Base-by-base conservation (phyloP, 92 coral and sea anemone genomes). In the Isaurus tuberculatus region DNA sequence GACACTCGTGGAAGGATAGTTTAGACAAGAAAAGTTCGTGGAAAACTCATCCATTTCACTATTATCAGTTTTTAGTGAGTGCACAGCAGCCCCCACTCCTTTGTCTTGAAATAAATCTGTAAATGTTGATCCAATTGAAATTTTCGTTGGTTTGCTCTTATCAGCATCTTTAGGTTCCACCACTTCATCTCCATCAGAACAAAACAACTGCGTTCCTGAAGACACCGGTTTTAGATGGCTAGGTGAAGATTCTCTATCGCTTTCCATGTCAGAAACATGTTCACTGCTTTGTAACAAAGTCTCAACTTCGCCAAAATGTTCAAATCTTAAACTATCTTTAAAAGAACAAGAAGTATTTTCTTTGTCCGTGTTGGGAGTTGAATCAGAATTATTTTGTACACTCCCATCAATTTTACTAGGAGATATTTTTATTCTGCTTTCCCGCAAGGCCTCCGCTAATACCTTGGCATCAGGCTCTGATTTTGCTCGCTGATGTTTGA, bases 91-190 rank as follows among this genome's bases (percentile, higher is more conserved):
- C 16, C 15, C 70, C 23, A 17, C 43, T 5, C 20, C 53, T 77
- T 77, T 77, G 10, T 77, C 82, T 77, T 77, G 82, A 77, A 77
- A 77, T 34, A 77, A 33, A 77, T 77, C 82, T 33, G 82, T 34
- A 77, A 77, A 77, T 29, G 82, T 77, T 77, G 82, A 77, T 11
- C 82, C 82, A 13, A 77, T 77, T 36, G 82, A 37, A 23, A 77
- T 77, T 60, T 77, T 77, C n/a, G 25, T 77, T 11, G 69, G 82
- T 57, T 11, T 77, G 36, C 31, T 58, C 16, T 53, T 58, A n/a
- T 77, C 70, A 14, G 9, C 48, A 77, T 77, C 23, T 33, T 77
- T 65, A 58, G 4, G 19, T 75, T 55, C 66, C 6, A 27, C 15
- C 15, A 19, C 33, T 33, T 34, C 20, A 25, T 58, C 55, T 11